Conservation (phyloP, 1,140 invertebrate genomes). For the Magallana gigas region DNA sequence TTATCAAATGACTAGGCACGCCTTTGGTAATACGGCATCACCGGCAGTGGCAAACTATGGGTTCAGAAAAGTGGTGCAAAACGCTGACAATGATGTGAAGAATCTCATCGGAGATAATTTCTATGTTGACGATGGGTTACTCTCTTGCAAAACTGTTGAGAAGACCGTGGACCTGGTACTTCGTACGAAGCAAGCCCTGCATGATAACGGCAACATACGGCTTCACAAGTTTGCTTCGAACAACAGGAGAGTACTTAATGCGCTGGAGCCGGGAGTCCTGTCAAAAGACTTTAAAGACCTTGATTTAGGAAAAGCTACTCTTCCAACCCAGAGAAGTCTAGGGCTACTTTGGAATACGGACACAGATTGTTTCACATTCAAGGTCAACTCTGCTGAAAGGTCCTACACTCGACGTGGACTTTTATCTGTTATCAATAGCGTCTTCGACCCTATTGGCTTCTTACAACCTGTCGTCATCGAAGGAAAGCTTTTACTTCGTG, state of each 20-base stretch:
- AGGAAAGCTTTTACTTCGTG: conserved; percentile 54
- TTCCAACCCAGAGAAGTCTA: too few species aligned
- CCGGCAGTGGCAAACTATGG: conserved; percentile 55
- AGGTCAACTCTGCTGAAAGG: conserved; percentile 38
- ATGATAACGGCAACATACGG: too few species aligned
- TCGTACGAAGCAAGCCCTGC: neutral
- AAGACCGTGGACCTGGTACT: conserved; percentile 38
- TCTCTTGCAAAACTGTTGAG: neutral
- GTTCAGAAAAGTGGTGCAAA: conserved; percentile 41
- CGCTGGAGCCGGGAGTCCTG: too few species aligned
- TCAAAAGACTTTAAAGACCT: too few species aligned
- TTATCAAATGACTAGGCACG: conserved; percentile 59
- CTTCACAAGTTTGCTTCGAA: too few species aligned
- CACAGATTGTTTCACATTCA: conserved; percentile 47
- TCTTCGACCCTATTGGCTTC: conserved; percentile 50
- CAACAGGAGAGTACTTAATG: too few species aligned
- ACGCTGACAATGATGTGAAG: conserved; percentile 6
- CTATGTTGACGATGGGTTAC: conserved; percentile 49
- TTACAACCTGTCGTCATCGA: conserved; percentile 51
- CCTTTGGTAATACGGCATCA: conserved; percentile 56
- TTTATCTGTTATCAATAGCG: conserved; percentile 28
- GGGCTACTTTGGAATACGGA: conserved; percentile 43
- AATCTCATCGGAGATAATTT: conserved; percentile 48
- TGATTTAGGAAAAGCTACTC: too few species aligned
- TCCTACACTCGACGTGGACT: conserved; percentile 50